Conservation (phyloP, 2,888 invertebrate species). For the Oxyteleia sp. region DNA sequence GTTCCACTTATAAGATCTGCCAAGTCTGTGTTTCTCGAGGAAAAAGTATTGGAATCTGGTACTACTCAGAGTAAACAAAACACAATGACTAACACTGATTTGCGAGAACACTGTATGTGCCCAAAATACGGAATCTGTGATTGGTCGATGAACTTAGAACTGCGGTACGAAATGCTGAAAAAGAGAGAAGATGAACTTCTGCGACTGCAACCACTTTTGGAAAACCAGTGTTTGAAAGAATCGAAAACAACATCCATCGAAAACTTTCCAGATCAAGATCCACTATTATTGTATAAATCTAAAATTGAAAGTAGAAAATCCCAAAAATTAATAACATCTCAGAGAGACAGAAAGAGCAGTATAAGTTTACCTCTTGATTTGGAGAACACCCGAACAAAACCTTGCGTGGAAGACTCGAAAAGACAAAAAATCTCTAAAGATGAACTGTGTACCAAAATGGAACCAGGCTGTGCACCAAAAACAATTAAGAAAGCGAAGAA, state of each 20-base stretch:
- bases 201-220: not conserved
- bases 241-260: not conserved
- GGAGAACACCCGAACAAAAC: not conserved
- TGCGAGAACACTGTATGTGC: conserved; percentile 20
- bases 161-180: conserved; percentile 22
- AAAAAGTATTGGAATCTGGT: no score
- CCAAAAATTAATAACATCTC: not conserved
- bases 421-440: not conserved
- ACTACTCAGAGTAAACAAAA: conserved; percentile 1
- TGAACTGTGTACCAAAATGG: not conserved
- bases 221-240: not conserved
- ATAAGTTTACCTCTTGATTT: conserved; percentile 8
- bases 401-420: not conserved
- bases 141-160: conserved; percentile 44
- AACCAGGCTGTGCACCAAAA: not conserved
- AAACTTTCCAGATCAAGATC: not conserved
- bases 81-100: not conserved
- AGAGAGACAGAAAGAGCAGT: conserved; percentile 8
- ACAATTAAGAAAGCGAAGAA: not conserved
- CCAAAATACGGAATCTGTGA: conserved; percentile 34
- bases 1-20: no score
- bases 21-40: no score
- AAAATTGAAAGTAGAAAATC: not conserved
- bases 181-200: conserved; percentile 28
- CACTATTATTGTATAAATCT: not conserved